Percentiles rank a stretch among this genome's conserved stretches.
These are phyloP conservation scores for Lysandra coridon DNA, from an alignment of 2,888 invertebrate species.

Conservation along the genomic window DNA sequence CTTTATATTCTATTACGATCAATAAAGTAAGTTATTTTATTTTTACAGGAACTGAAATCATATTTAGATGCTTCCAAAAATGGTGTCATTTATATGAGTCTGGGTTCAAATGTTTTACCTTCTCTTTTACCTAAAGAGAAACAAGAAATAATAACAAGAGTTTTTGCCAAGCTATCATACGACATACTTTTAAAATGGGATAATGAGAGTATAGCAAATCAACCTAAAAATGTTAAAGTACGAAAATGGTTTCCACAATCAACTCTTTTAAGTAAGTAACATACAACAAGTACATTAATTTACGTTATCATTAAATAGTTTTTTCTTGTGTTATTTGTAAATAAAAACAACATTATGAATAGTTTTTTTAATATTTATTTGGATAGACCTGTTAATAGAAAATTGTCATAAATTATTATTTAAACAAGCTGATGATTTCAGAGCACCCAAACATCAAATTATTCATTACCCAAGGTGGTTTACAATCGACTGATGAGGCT, in stretches of 20 bases:
- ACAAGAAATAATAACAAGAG: slow-evolving; percentile 45
- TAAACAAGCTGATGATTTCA: slow-evolving; percentile 37
- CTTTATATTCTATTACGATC: too few species aligned
- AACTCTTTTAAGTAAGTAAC: slow-evolving; percentile 52
- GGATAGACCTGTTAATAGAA: too few species aligned
- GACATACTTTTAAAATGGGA: slow-evolving; percentile 59
- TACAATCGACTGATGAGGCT: slow-evolving; percentile 67
- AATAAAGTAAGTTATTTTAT: not conserved
- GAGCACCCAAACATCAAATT: slow-evolving; percentile 68
- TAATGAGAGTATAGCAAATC: slow-evolving; percentile 43
- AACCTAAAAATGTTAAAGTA: slow-evolving; percentile 52
- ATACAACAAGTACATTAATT: not conserved
- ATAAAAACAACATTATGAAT: not conserved
- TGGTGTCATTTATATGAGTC: slow-evolving; percentile 58
- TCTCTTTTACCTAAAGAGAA: slow-evolving; percentile 46
- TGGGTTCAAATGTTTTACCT: slow-evolving; percentile 57
- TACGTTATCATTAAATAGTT: not conserved
- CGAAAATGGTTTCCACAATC: slow-evolving; percentile 58
- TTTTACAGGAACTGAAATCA: slow-evolving; percentile 51
- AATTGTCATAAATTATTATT: too few species aligned
- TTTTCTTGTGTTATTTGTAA: not conserved
- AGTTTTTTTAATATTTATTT: too few species aligned
- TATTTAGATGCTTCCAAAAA: slow-evolving; percentile 52
- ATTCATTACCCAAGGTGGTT: slow-evolving; percentile 70
- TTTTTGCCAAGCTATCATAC: slow-evolving; percentile 53